A percentile compares a stretch with the other conserved stretches of the same genome.
These are phyloP conservation scores for Apogon hyalosoma DNA, from an alignment of 2,797 vertebrate species.

Conservation along the genomic window DNA sequence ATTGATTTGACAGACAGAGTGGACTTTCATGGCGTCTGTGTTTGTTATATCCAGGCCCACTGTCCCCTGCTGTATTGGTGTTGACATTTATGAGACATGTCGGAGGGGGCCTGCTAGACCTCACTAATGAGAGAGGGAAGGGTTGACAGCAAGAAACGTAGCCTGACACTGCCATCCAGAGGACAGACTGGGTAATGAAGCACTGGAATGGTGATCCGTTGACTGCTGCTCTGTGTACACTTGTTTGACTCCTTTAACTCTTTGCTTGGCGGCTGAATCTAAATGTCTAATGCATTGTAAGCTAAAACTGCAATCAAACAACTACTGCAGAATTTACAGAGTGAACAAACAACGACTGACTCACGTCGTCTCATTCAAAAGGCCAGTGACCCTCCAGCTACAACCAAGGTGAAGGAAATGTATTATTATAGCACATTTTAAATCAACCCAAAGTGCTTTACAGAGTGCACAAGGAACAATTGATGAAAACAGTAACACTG, in stretches of 20 bases:
- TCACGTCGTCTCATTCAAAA: slow-evolving; percentile 4
- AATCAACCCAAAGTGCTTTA: no score
- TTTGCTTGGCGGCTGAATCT: slow-evolving; percentile 36
- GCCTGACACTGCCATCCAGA: slow-evolving; percentile 87
- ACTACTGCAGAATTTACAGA: slow-evolving; percentile 14
- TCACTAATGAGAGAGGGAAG: slow-evolving; percentile 77
- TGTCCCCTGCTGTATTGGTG: slow-evolving; percentile 96
- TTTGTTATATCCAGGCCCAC: slow-evolving; percentile 95
- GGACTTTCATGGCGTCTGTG: slow-evolving; percentile 94
- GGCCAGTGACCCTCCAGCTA: slow-evolving; percentile 4
- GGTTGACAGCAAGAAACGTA: slow-evolving; percentile 48
- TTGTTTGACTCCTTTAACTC: slow-evolving; percentile 44
- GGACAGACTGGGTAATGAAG: slow-evolving; percentile 52
- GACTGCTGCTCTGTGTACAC: slow-evolving; percentile 41
- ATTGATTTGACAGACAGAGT: slow-evolving; percentile 96
- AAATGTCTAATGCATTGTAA: slow-evolving; percentile 22
- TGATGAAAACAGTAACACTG: no score
- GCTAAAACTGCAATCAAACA: slow-evolving; percentile 23
- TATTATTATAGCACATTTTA: no score
- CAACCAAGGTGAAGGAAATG: no score
- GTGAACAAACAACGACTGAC: slow-evolving; percentile 24
- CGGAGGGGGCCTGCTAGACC: slow-evolving; percentile 88
- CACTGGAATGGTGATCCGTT: slow-evolving; percentile 7
- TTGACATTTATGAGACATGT: slow-evolving; percentile 98
- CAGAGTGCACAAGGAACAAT: no score